A percentile compares a stretch with the other conserved stretches of the same genome.
Evolutionary conservation across 2,113 vertebrate genomes (phyloP).

Genomic region (Plecturocebus donacophilus): DNA sequence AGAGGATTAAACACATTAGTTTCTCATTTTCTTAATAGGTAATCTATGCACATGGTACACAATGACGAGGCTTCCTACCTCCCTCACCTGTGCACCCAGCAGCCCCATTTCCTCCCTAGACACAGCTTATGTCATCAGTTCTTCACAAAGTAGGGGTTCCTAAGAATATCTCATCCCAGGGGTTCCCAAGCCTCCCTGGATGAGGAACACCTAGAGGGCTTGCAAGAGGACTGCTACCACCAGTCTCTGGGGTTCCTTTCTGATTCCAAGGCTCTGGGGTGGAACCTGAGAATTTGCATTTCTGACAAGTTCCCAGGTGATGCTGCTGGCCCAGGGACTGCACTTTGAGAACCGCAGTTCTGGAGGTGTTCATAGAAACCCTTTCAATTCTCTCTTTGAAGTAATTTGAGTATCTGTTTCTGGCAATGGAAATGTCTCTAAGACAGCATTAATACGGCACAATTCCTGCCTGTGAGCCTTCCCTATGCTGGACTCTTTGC

Average conservation of each 20-base stretch:
- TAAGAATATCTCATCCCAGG: background rate
- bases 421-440: background rate
- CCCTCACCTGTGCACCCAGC: background rate
- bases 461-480: background rate
- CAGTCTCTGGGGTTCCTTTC: background rate
- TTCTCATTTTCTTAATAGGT: background rate
- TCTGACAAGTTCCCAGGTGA: background rate
- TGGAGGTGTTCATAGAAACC: background rate
- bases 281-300: background rate
- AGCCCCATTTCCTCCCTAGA: background rate
- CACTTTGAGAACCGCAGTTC: background rate
- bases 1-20: background rate
- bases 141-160: background rate
- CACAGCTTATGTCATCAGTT: background rate
- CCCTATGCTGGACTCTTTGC: background rate
- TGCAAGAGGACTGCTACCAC: background rate
- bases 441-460: background rate
- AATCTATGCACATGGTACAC: background rate
- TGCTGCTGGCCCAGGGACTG: background rate
- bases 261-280: background rate
- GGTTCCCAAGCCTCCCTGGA: background rate
- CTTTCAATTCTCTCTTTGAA: background rate
- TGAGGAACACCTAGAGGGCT: background rate
- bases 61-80: background rate
- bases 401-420: background rate